Conservation (phyloP, 1,140 invertebrate species). For the Bombus consobrinus region DNA sequence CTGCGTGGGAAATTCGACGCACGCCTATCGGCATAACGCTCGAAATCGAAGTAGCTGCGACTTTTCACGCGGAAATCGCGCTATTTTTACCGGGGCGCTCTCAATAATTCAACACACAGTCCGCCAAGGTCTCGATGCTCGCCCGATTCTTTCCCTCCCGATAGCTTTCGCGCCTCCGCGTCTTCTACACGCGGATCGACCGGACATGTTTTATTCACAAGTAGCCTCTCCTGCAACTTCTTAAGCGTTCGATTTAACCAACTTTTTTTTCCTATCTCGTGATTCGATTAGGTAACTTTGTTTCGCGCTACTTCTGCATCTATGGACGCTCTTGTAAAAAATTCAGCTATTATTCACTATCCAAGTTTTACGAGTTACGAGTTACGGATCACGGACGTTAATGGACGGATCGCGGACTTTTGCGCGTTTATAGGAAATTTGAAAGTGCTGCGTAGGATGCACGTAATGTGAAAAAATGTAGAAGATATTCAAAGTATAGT, state of each 20-base stretch:
- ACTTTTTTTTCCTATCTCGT: not conserved
- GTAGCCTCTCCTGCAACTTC: not conserved
- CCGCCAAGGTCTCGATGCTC: not conserved
- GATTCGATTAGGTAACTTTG: not conserved
- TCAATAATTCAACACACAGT: slow-evolving; percentile 30
- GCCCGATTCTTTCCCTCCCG: not conserved
- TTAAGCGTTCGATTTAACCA: slow-evolving; percentile 6
- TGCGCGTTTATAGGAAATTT: too few species aligned
- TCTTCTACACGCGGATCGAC: not conserved
- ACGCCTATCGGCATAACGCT: not conserved
- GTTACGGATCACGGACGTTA: not conserved
- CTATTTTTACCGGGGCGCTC: not conserved
- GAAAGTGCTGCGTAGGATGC: too few species aligned
- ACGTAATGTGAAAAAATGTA: too few species aligned
- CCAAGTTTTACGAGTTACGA: too few species aligned
- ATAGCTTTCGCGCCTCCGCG: not conserved
- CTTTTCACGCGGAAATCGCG: not conserved
- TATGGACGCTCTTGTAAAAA: too few species aligned
- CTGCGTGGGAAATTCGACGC: not conserved
- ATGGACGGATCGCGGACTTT: too few species aligned
- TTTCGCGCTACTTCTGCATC: not conserved
- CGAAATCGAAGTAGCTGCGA: not conserved
- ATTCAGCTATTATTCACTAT: too few species aligned
- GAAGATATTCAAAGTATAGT: too few species aligned
- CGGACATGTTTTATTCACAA: slow-evolving; percentile 35